Percentiles rank a stretch among this genome's conserved stretches.
Conservation (phyloP, 2,797 vertebrate genomes). For the Chaetophractus vellerosus region DNA sequence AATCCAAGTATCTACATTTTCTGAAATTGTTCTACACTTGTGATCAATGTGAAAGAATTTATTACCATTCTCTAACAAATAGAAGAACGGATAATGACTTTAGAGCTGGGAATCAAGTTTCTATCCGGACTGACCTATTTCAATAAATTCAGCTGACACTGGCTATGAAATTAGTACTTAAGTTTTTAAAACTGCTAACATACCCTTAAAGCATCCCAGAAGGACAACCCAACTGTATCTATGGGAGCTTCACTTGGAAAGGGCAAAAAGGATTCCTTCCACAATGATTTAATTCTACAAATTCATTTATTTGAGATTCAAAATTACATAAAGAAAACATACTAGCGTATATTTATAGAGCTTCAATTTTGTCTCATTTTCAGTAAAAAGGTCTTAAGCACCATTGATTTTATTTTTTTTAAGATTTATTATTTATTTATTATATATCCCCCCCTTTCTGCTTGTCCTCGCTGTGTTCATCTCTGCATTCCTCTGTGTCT, state of each 20-base stretch:
- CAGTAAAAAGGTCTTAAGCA: slow-evolving; percentile 30
- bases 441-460: no score
- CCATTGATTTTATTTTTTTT: no score
- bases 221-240: slow-evolving; percentile 66
- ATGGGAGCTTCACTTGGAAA: slow-evolving; percentile 67
- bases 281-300: slow-evolving; percentile 45
- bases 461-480: no score
- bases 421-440: no score
- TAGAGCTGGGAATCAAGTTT: slow-evolving; percentile 78
- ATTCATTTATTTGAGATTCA: slow-evolving; percentile 40
- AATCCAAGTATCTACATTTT: slow-evolving; percentile 46
- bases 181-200: slow-evolving; percentile 84
- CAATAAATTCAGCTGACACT: slow-evolving; percentile 85
- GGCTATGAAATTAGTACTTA: slow-evolving; percentile 84
- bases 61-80: slow-evolving; percentile 77
- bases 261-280: slow-evolving; percentile 73
- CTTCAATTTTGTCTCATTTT: slow-evolving; percentile 39
- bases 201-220: slow-evolving; percentile 81
- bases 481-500: no score
- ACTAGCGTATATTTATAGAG: slow-evolving; percentile 2
- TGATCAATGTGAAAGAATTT: slow-evolving; percentile 78
- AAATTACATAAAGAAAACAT: slow-evolving; percentile 64
- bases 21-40: slow-evolving; percentile 66
- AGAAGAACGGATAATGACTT: slow-evolving; percentile 72
- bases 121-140: slow-evolving; percentile 83